These are phyloP conservation scores for Orius laevigatus DNA, from an alignment of 1,140 invertebrate genomes.

Conservation along the genomic window DNA sequence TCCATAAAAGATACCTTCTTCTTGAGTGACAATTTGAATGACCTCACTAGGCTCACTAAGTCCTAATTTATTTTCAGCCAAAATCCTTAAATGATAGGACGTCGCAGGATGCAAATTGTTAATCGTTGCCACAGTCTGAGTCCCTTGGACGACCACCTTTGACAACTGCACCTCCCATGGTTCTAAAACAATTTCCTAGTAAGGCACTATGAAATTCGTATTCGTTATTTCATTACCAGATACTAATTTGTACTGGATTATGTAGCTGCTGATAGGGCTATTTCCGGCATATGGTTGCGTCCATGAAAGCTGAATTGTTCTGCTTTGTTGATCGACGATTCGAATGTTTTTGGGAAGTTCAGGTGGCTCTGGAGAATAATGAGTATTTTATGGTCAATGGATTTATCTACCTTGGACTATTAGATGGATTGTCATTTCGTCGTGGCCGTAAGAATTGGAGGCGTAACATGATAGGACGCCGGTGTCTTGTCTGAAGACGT, in stretches of 20 bases:
- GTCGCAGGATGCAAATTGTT: constrained; percentile 69
- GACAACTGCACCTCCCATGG: constrained; percentile 56
- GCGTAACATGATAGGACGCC: constrained; percentile 76
- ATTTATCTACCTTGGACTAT: constrained; percentile 59
- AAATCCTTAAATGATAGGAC: constrained; percentile 75
- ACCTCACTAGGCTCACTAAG: constrained; percentile 72
- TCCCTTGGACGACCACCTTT: constrained; percentile 60
- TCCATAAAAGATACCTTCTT: constrained; percentile 46
- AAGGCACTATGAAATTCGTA: constrained; percentile 1
- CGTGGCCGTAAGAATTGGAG: constrained; percentile 75
- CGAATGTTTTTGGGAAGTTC: constrained; percentile 71
- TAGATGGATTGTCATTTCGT: constrained; percentile 78
- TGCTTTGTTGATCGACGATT: constrained; percentile 63
- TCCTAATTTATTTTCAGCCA: constrained; percentile 76
- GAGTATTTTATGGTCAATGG: neutral
- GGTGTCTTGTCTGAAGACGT: constrained; percentile 72
- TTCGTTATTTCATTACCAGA: constrained; percentile 37
- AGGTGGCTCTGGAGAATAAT: constrained; percentile 43
- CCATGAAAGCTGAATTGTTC: constrained; percentile 68
- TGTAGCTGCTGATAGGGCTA: constrained; percentile 70
- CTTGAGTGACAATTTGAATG: constrained; percentile 60
- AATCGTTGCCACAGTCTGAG: constrained; percentile 58
- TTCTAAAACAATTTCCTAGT: constrained; percentile 32
- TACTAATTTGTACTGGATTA: constrained; percentile 70
- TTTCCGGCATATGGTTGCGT: constrained; percentile 73